Percentiles rank a stretch among this genome's conserved stretches.
These are phyloP conservation scores for Nephrocerus scutellatus DNA, from an alignment of 2,888 invertebrate species.

Conservation along the genomic window DNA sequence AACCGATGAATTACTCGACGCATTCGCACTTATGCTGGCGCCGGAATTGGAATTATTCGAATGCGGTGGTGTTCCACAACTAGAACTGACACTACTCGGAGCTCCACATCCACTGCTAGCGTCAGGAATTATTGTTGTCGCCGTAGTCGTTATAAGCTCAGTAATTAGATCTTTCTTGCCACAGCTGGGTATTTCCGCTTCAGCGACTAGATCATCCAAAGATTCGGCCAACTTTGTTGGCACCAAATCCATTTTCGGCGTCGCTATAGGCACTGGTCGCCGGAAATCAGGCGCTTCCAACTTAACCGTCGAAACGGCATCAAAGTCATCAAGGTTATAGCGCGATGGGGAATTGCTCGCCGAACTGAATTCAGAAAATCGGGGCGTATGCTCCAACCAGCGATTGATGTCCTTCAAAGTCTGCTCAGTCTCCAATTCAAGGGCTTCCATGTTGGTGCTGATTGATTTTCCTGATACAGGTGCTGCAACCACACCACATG, in stretches of 20 bases:
- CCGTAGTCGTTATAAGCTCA: conserved; percentile 25
- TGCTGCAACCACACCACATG: conserved; percentile 5
- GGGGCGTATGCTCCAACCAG: conserved; percentile 80
- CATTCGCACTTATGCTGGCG: conserved; percentile 40
- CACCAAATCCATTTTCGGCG: conserved; percentile 44
- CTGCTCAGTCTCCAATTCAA: conserved; percentile 62
- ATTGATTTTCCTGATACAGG: background rate
- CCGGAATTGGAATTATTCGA: conserved; percentile 41
- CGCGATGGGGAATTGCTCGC: conserved; percentile 70
- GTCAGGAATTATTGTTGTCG: conserved; percentile 12
- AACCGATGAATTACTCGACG: background rate
- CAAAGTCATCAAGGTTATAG: conserved; percentile 59
- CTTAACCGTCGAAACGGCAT: conserved; percentile 46
- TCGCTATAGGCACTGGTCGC: conserved; percentile 48
- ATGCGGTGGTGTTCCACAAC: conserved; percentile 43
- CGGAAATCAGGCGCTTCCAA: conserved; percentile 47
- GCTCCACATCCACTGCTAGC: conserved; percentile 20
- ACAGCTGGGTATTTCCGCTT: too few species aligned
- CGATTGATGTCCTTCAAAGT: conserved; percentile 75
- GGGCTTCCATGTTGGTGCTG: conserved; percentile 53
- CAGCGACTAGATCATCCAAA: conserved; percentile 49
- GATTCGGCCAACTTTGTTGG: conserved; percentile 49
- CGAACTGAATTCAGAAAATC: conserved; percentile 67
- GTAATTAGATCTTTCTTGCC: conserved; percentile 29
- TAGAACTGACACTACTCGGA: conserved; percentile 38